A percentile compares a stretch with the other conserved stretches of the same genome.
These are phyloP conservation scores for Drosophila santomea DNA, from an alignment of 1,140 invertebrate genomes.

Conservation along the genomic window DNA sequence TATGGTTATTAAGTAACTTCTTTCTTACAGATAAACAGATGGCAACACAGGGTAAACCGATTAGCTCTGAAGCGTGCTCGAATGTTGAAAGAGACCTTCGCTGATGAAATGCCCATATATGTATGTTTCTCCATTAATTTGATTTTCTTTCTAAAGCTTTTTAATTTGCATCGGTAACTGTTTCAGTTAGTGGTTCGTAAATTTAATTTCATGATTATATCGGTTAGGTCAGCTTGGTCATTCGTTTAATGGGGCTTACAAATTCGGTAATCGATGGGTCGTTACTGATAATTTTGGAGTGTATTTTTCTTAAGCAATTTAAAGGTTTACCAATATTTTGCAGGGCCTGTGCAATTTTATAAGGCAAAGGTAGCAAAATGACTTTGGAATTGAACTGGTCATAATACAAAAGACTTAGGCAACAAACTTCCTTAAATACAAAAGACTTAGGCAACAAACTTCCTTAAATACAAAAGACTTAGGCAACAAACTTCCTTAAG, in stretches of 20 bases:
- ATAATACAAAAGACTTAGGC: background rate
- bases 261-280: conserved; percentile 5
- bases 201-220: conserved; percentile 25
- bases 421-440: too few species aligned
- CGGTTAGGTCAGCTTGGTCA: conserved; percentile 7
- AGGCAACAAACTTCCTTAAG: too few species aligned
- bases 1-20: conserved; percentile 76
- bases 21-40: conserved; percentile 35
- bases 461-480: background rate
- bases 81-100: conserved; percentile 45
- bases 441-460: conserved; percentile 50
- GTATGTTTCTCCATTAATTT: conserved; percentile 29
- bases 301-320: background rate
- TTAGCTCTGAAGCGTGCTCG: conserved; percentile 44
- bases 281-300: background rate
- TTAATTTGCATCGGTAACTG: conserved; percentile 40
- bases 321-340: background rate
- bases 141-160: conserved; percentile 37
- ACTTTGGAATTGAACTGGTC: too few species aligned
- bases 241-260: background rate
- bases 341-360: too few species aligned
- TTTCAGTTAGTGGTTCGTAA: conserved; percentile 47
- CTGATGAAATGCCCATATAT: conserved; percentile 21
- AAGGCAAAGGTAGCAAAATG: too few species aligned
- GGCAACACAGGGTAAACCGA: conserved; percentile 31